Evolutionary conservation across 2,113 vertebrate species (phyloP).

Genomic region (Pseudorectes ferrugineus): DNA sequence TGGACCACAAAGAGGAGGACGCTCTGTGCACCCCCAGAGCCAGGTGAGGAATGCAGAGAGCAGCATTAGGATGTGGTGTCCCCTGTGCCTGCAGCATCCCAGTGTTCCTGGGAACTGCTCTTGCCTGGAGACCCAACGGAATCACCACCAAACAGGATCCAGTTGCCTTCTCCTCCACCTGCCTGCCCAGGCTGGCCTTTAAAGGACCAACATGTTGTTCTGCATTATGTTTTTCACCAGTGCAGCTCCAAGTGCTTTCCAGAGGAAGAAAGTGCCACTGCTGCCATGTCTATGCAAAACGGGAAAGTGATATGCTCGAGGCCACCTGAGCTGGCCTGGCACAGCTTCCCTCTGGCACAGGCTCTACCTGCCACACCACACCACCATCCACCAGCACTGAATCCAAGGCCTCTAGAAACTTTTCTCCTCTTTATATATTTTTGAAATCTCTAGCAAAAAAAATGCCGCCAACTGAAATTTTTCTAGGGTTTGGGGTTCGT

Average conservation of each 20-base stretch:
- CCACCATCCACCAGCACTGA: not conserved
- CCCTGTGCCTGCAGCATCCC: not conserved
- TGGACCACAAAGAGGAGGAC: not conserved
- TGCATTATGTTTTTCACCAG: not conserved
- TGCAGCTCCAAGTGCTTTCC: not conserved
- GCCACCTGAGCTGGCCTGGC: not conserved
- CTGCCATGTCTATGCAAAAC: not conserved
- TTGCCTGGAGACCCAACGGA: not conserved
- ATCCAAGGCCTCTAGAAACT: not conserved
- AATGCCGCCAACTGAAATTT: not conserved
- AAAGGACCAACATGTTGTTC: not conserved
- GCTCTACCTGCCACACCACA: not conserved
- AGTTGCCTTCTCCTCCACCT: not conserved
- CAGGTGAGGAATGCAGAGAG: not conserved
- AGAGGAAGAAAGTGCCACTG: not conserved
- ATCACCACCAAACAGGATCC: not conserved
- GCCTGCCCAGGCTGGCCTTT: not conserved
- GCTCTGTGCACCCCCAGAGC: not conserved
- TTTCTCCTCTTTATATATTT: not conserved
- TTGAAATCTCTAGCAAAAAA: not conserved
- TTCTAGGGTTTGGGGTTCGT: not conserved
- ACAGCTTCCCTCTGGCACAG: not conserved
- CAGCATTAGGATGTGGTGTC: not conserved
- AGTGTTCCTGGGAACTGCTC: not conserved
- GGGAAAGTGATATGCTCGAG: rapidly evolving